A percentile compares a stretch with the other conserved stretches of the same genome.
These are phyloP conservation scores for Sebastes cheni DNA, from an alignment of 2,797 vertebrate species.

Conservation along the genomic window DNA sequence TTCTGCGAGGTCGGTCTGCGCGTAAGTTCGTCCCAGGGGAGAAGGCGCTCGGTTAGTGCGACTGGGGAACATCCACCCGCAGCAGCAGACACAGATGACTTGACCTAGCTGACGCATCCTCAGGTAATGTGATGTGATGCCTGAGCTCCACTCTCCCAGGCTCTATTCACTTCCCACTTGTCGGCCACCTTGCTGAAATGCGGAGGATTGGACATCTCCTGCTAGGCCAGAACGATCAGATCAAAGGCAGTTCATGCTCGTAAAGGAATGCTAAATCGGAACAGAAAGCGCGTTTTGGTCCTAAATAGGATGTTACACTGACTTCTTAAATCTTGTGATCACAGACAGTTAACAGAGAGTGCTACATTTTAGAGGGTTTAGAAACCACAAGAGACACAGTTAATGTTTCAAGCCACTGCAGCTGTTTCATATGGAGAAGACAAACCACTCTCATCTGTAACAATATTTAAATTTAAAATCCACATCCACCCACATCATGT, in stretches of 20 bases:
- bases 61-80: conserved; percentile 43
- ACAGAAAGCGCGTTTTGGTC: conserved; percentile 8
- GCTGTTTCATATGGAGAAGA: neutral
- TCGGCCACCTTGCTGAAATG: conserved; percentile 35
- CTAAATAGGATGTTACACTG: conserved; percentile 32
- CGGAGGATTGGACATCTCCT: conserved; percentile 48
- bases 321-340: conserved; percentile 27
- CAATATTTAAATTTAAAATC: conserved; percentile 13
- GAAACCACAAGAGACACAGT: conserved; percentile 3
- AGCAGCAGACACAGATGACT: conserved; percentile 57
- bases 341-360: conserved; percentile 1
- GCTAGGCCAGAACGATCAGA: conserved; percentile 20
- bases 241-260: conserved; percentile 44
- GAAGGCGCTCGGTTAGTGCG: conserved; percentile 17
- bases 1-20: conserved; percentile 18
- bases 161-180: conserved; percentile 34
- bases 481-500: neutral
- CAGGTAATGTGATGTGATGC: conserved; percentile 69
- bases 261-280: conserved; percentile 13
- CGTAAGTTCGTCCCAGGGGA: conserved; percentile 45
- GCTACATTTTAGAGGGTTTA: neutral
- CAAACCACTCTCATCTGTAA: conserved; percentile 10
- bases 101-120: conserved; percentile 50
- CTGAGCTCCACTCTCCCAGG: conserved; percentile 24
- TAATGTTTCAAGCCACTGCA: conserved; percentile 1